A percentile compares a stretch with the other conserved stretches of the same genome.
Conservation (phyloP, 2,113 vertebrate species). For the Centrocercus urophasianus region DNA sequence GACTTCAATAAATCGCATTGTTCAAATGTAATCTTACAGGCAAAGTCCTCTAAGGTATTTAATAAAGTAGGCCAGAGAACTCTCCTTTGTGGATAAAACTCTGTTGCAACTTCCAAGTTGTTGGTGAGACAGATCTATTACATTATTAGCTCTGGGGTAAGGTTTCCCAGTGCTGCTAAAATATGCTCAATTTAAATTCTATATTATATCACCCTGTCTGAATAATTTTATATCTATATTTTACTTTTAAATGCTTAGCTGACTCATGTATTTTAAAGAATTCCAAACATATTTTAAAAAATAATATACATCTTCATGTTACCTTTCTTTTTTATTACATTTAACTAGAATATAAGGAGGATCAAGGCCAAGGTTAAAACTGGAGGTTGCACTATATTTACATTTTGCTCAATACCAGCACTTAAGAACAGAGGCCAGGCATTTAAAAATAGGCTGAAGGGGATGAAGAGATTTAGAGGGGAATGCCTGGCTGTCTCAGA, state of each 20-base stretch:
- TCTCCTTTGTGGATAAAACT: slow-evolving; percentile 69
- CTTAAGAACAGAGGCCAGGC: slow-evolving; percentile 46
- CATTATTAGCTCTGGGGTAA: slow-evolving; percentile 68
- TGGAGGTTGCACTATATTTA: slow-evolving; percentile 37
- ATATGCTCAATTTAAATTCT: slow-evolving; percentile 72
- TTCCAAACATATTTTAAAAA: slow-evolving; percentile 31
- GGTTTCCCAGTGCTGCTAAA: slow-evolving; percentile 64
- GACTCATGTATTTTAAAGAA: slow-evolving; percentile 63
- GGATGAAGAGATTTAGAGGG: slow-evolving; percentile 65
- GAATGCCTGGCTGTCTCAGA: slow-evolving; percentile 63
- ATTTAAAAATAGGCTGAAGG: slow-evolving; percentile 69
- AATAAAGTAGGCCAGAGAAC: slow-evolving; percentile 65
- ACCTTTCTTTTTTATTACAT: slow-evolving; percentile 61
- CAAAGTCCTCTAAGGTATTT: slow-evolving; percentile 64
- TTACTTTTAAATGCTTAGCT: slow-evolving; percentile 73
- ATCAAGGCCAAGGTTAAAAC: slow-evolving; percentile 54
- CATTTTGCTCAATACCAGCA: slow-evolving; percentile 61
- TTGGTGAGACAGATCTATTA: slow-evolving; percentile 54
- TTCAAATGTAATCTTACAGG: slow-evolving; percentile 61
- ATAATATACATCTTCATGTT: slow-evolving; percentile 42
- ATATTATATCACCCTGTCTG: slow-evolving; percentile 46
- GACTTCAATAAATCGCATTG: slow-evolving; percentile 61
- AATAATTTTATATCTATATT: slow-evolving; percentile 75
- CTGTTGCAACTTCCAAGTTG: slow-evolving; percentile 36
- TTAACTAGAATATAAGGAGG: slow-evolving; percentile 47